These are phyloP conservation scores for Escarpia spicata DNA, from an alignment of 2,888 invertebrate species.

Conservation along the genomic window DNA sequence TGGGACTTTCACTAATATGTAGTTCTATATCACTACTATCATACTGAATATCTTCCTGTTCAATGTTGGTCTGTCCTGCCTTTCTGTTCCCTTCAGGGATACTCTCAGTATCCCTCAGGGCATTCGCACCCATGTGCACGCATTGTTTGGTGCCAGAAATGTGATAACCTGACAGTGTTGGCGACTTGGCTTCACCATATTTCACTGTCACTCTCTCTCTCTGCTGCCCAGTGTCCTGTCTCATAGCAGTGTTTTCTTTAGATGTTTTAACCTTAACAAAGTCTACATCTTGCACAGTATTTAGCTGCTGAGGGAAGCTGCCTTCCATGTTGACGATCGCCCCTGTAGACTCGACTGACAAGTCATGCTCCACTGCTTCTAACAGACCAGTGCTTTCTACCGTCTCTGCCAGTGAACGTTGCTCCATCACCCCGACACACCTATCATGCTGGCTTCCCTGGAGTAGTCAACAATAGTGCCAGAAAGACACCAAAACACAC, in stretches of 20 bases:
- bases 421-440: background rate
- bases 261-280: background rate
- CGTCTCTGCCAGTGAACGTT: background rate
- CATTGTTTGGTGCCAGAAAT: background rate
- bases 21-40: conserved; percentile 6
- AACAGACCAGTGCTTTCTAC: conserved; percentile 13
- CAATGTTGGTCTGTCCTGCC: background rate
- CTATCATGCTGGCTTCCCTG: background rate
- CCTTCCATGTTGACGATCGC: background rate
- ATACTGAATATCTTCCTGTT: background rate
- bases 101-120: background rate
- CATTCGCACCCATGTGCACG: background rate
- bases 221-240: background rate
- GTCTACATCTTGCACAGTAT: background rate
- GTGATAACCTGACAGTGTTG: background rate
- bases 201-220: background rate
- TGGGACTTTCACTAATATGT: conserved; percentile 4
- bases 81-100: background rate
- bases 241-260: background rate
- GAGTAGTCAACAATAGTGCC: background rate
- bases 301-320: background rate
- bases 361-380: conserved; percentile 2
- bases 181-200: background rate
- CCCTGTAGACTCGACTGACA: background rate
- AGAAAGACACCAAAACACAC: background rate